phyloP scores from a whole-genome alignment of 2,797 vertebrate species.

The Lophius americanus region DNA sequence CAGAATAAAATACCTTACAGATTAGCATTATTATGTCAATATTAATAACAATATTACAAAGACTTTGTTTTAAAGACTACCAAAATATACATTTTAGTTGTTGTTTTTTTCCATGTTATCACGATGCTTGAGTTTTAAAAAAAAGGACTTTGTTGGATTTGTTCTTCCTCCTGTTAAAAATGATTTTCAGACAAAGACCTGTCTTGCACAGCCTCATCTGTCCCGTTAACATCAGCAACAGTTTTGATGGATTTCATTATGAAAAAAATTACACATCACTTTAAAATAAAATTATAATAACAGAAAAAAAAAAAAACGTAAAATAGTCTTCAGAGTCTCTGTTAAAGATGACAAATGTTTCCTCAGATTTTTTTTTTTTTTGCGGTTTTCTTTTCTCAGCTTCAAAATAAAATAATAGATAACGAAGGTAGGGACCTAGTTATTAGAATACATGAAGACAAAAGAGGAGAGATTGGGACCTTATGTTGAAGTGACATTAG shows the following conservation, averaged over 20 bases:
- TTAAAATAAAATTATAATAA: conserved; percentile 68
- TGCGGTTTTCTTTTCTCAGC: conserved; percentile 66
- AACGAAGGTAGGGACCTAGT: conserved; percentile 37
- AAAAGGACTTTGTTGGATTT: conserved; percentile 74
- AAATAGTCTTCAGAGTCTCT: conserved; percentile 65
- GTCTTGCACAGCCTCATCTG: conserved; percentile 34
- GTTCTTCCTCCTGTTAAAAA: conserved; percentile 79
- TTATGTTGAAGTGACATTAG: conserved; percentile 82
- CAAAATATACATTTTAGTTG: conserved; percentile 93
- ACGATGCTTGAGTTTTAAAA: conserved; percentile 70
- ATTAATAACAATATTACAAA: conserved; percentile 86
- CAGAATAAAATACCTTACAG: conserved; percentile 88
- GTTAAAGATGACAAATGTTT: conserved; percentile 63
- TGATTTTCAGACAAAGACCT: conserved; percentile 59
- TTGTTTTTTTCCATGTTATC: conserved; percentile 62
- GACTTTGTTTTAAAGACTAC: conserved; percentile 87
- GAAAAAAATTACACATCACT: conserved; percentile 64
- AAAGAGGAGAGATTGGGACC: conserved; percentile 58
- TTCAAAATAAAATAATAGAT: conserved; percentile 53
- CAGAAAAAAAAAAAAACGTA: conserved; percentile 52
- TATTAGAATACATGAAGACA: conserved; percentile 66
- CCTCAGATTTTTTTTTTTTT: conserved; percentile 59
- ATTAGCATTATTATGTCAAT: conserved; percentile 82
- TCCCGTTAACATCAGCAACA: conserved; percentile 69
- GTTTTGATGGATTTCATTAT: conserved; percentile 65